Conservation (phyloP, 2,888 invertebrate genomes). For the Camptogramma bilineatum region DNA sequence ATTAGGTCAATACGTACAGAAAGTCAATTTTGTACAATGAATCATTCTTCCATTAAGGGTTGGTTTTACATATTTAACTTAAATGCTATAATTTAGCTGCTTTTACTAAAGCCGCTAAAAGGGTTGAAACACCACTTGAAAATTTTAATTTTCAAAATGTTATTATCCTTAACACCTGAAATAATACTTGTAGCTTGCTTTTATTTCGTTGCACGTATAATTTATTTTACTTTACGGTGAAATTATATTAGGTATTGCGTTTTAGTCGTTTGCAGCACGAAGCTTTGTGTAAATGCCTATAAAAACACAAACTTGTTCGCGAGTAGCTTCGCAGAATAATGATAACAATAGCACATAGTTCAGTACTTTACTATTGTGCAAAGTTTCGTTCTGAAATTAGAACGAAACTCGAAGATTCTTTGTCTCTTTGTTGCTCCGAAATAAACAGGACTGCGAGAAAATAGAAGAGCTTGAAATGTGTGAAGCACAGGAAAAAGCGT, state of each 20-base stretch:
- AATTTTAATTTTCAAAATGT: slow-evolving; percentile 3
- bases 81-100: slow-evolving; percentile 8
- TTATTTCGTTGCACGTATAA: background rate
- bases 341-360: background rate
- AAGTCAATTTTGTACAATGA: background rate
- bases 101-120: slow-evolving; percentile 6
- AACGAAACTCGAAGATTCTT: slow-evolving; percentile 17
- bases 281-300: background rate
- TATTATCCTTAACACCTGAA: background rate
- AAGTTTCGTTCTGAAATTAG: slow-evolving; percentile 20
- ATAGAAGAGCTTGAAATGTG: slow-evolving; percentile 46
- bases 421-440: slow-evolving; percentile 29
- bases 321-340: background rate
- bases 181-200: background rate
- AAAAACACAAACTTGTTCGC: background rate
- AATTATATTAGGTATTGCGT: background rate
- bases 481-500: slow-evolving; percentile 45
- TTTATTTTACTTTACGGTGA: no score
- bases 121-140: slow-evolving; percentile 6
- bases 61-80: background rate
- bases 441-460: slow-evolving; percentile 30
- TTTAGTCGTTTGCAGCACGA: background rate
- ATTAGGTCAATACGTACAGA: background rate
- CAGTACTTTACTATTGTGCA: slow-evolving; percentile 12
- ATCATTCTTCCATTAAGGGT: background rate